These are phyloP conservation scores for Aythya baeri DNA, from an alignment of 2,113 vertebrate species.

Conservation along the genomic window DNA sequence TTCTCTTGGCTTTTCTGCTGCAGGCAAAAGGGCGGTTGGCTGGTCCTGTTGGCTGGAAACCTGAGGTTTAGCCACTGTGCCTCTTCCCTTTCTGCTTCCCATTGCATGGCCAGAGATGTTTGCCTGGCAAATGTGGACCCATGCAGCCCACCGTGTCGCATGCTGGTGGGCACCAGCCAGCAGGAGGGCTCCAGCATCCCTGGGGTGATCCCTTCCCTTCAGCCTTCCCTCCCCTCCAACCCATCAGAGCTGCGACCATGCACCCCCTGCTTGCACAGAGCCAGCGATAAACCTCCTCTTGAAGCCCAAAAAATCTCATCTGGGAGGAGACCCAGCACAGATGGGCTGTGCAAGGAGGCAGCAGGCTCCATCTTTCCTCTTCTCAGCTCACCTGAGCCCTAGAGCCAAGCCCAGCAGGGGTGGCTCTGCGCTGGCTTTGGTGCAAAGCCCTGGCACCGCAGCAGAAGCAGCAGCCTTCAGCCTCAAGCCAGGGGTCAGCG, in stretches of 20 bases:
- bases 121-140: fast-evolving
- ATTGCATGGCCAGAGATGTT: neutral
- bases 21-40: neutral
- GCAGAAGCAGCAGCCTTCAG: fast-evolving
- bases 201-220: neutral
- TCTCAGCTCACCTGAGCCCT: neutral
- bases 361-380: neutral
- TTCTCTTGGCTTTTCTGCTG: neutral
- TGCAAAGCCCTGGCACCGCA: neutral
- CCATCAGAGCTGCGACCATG: neutral
- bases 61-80: neutral
- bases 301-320: neutral
- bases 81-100: neutral
- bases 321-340: neutral
- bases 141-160: fast-evolving
- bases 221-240: neutral
- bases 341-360: neutral
- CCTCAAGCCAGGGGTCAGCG: neutral
- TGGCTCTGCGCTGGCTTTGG: fast-evolving
- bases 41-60: neutral
- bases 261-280: fast-evolving
- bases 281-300: fast-evolving
- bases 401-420: neutral
- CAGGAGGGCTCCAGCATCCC: neutral
- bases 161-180: fast-evolving